Conservation (phyloP, 2,113 vertebrate genomes). For the Aldabrachelys gigantea region DNA sequence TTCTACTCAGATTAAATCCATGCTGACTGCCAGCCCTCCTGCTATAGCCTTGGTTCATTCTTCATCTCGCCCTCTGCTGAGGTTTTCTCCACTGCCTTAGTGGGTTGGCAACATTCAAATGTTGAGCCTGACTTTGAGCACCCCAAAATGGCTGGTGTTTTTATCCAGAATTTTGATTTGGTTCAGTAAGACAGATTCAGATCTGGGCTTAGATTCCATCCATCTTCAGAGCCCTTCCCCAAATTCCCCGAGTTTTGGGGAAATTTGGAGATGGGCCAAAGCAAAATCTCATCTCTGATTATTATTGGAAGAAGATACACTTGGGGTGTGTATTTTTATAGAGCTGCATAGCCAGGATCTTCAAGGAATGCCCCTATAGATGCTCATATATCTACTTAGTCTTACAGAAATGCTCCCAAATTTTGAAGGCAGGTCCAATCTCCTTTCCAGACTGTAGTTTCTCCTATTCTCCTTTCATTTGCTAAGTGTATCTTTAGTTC, state of each 20-base stretch:
- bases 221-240: background rate
- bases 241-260: background rate
- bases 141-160: background rate
- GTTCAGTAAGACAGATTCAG: background rate
- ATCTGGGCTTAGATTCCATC: background rate
- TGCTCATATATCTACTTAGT: background rate
- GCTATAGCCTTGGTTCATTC: fast-evolving
- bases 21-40: background rate
- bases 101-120: background rate
- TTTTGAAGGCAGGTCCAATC: background rate
- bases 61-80: background rate
- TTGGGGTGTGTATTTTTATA: background rate
- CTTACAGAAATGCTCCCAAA: background rate
- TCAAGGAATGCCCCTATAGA: fast-evolving
- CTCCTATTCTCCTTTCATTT: background rate
- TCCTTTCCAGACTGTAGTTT: background rate
- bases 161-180: background rate
- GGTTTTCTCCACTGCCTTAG: background rate
- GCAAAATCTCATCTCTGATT: background rate
- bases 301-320: background rate
- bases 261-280: background rate
- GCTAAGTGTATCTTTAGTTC: background rate
- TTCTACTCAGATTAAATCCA: background rate
- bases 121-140: background rate
- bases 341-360: background rate